phyloP scores from a whole-genome alignment of 2,113 vertebrate species.

The Prionailurus bengalensis region DNA sequence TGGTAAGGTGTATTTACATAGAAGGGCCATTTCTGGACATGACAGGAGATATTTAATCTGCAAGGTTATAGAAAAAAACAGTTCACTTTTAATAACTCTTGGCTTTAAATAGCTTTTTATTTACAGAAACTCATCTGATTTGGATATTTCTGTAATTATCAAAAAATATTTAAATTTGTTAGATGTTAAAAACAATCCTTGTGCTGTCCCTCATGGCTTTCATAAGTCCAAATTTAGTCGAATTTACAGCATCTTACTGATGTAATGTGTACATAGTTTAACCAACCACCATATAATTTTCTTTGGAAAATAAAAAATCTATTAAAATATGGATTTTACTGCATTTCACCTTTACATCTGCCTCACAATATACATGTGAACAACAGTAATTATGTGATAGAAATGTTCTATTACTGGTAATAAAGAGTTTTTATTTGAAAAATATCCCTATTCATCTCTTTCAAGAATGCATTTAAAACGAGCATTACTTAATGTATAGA shows the following conservation, averaged over 20 bases:
- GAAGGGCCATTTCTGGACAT: not conserved
- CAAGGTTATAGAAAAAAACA: not conserved
- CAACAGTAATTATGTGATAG: not conserved
- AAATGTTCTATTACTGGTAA: not conserved
- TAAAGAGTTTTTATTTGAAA: not conserved
- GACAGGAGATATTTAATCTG: not conserved
- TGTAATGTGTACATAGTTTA: not conserved
- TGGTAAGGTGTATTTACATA: not conserved
- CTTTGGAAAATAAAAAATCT: not conserved
- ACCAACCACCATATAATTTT: not conserved
- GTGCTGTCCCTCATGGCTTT: not conserved
- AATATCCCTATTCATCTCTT: not conserved
- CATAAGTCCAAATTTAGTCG: constrained; percentile 34
- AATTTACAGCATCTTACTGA: constrained; percentile 12
- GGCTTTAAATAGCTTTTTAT: not conserved
- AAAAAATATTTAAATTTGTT: constrained; percentile 40
- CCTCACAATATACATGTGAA: not conserved
- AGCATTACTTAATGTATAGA: not conserved
- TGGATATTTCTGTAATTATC: not conserved
- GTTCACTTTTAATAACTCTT: not conserved
- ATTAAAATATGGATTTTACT: not conserved
- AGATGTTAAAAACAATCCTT: not conserved
- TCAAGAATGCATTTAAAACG: not conserved
- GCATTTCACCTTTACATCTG: not conserved
- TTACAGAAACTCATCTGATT: not conserved